Evolutionary conservation across 2,797 vertebrate species (phyloP).

Genomic region (Dallia pectoralis): DNA sequence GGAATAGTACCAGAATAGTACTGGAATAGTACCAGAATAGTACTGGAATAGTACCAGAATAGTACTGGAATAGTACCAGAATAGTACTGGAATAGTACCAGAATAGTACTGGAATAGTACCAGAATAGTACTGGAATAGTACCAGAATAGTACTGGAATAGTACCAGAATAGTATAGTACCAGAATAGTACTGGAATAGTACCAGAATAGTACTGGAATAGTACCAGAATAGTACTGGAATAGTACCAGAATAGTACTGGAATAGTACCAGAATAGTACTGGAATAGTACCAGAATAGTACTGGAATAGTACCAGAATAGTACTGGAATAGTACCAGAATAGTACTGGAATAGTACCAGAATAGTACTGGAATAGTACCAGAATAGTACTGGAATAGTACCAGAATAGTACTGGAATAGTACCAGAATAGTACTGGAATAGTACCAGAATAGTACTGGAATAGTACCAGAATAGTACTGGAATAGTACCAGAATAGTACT

Average conservation of each 20-base stretch:
- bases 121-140: not conserved
- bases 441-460: too few relatives aligned
- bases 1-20: not conserved
- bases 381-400: not conserved
- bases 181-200: too few relatives aligned
- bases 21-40: not conserved
- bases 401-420: not conserved
- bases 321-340: not conserved
- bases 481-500: not conserved
- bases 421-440: not conserved
- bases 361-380: not conserved
- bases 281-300: not conserved
- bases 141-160: not conserved
- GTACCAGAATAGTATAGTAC: too few relatives aligned
- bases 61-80: not conserved
- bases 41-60: not conserved
- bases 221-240: too few relatives aligned
- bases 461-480: not conserved
- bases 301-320: not conserved
- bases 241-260: not conserved
- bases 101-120: not conserved
- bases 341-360: not conserved
- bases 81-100: not conserved
- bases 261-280: not conserved
- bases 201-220: not conserved